Percentiles rank a stretch among this genome's conserved stretches.
Conservation (phyloP, 2,113 vertebrate species). For the Oreochromis tanganicae region DNA sequence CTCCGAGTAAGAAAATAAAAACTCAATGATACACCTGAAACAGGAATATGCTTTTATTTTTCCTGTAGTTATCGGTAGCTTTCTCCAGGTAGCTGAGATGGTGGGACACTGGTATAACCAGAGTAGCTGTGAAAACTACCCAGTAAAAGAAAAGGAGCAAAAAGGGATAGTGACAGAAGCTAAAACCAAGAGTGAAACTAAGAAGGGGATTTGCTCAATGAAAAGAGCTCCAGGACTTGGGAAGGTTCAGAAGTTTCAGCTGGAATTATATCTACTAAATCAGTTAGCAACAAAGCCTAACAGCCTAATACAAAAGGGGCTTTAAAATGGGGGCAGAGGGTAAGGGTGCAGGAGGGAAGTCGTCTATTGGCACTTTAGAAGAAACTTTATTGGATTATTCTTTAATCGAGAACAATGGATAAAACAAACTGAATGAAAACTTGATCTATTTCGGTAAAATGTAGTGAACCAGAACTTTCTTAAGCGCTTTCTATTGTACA, state of each 20-base stretch:
- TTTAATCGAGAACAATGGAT: not conserved
- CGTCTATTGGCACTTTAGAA: not conserved
- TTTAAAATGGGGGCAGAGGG: not conserved
- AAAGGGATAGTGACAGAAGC: not conserved
- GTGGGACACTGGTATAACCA: not conserved
- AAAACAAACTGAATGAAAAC: not conserved
- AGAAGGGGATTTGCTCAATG: not conserved
- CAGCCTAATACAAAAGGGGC: not conserved
- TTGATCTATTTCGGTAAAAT: not conserved
- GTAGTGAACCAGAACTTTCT: not conserved
- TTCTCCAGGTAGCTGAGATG: not conserved
- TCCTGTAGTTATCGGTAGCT: not conserved
- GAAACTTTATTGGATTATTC: not conserved
- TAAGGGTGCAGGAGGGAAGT: not conserved
- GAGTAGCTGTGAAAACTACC: not conserved
- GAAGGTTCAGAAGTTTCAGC: not conserved
- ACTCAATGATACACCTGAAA: not conserved
- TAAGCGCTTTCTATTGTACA: not conserved
- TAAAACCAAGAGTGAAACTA: not conserved
- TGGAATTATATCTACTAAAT: not conserved
- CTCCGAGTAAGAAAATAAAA: not conserved
- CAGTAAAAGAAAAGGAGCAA: not conserved
- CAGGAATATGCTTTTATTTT: not conserved
- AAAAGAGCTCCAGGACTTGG: not conserved
- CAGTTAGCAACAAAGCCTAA: not conserved